A percentile compares a stretch with the other conserved stretches of the same genome.
Evolutionary conservation across 2,888 invertebrate genomes (phyloP).

Genomic region (Trissonchulus sp.): DNA sequence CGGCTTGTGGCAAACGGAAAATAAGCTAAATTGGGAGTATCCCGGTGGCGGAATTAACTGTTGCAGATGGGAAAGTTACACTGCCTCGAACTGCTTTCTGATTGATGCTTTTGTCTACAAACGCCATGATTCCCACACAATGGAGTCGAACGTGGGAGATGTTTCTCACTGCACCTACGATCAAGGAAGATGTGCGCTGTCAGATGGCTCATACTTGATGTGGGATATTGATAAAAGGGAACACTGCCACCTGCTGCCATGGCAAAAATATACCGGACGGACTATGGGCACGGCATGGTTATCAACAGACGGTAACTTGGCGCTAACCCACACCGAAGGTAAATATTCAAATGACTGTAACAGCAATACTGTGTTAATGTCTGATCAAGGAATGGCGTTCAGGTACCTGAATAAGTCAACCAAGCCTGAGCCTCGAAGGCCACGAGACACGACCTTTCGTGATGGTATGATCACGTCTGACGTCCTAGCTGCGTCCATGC

Average conservation of each 20-base stretch:
- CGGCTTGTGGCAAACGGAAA: neutral
- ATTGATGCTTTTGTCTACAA: neutral
- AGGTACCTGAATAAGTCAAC: neutral
- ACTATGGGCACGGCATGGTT: neutral
- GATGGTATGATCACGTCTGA: neutral
- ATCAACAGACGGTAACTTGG: neutral
- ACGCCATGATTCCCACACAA: neutral
- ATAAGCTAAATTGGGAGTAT: constrained; percentile 13
- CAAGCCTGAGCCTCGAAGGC: neutral
- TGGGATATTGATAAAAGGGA: neutral
- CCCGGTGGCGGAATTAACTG: constrained; percentile 2
- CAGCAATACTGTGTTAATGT: neutral
- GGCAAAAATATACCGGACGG: neutral
- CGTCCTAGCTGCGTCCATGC: neutral
- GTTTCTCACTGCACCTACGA: neutral
- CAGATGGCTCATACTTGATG: too few species aligned
- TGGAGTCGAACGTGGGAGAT: neutral
- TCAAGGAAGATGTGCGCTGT: neutral
- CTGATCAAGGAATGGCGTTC: neutral
- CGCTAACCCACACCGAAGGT: neutral
- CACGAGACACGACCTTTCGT: neutral
- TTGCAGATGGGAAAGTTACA: neutral
- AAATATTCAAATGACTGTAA: neutral
- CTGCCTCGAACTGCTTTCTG: neutral
- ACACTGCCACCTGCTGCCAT: neutral